Evolutionary conservation across 1,140 invertebrate genomes (phyloP), one percentile per base, ranked within the genome.

Genomic region (Danaus melanippus): DNA sequence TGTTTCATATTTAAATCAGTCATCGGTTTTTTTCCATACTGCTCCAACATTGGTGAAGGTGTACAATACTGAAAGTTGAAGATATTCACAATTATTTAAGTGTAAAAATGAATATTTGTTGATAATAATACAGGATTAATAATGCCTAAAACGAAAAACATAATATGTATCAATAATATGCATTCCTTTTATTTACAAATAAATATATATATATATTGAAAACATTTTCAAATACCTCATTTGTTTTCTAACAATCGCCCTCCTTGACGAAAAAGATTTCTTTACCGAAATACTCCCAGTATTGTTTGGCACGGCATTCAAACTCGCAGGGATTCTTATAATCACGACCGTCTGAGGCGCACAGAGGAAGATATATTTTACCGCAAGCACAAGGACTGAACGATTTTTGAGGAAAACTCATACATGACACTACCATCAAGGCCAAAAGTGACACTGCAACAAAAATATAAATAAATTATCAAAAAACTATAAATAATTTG

Each of bases 281-380:
- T 7, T 44, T 44, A 0, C 58, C 64, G 12, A 47, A 55, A 0
- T 55, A 10, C 1, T 46, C 9, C 8, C 12, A 47, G 41, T 67
- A 43, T 40, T 55, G 53, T 9, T 51, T 42, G 2, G 65, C 58
- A 4, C 56, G 48, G 60, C 87, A 88, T 0, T 79, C 46, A 42
- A 83, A 82, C 51, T 81, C 75, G 61, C 87, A 88, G 3, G 21
- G 12, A 49, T 83, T 88, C 21, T 69, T 73, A 60, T 81, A 88
- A 6, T 68, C 86, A 6, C 41, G 58, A 0, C 71, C 71, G 63
- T 84, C 74, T n/a, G 79, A 78, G 6, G 74, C 85, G 54, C 87
- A 88, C 1, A 88, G 43, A 0, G 87, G 87, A 2, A 60, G 32
- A 50, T 79, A 87, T 11, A 85, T 71, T 56, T 73, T 74, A 6